phyloP scores from a whole-genome alignment of 1,140 invertebrate species.

The Achroia grisella region DNA sequence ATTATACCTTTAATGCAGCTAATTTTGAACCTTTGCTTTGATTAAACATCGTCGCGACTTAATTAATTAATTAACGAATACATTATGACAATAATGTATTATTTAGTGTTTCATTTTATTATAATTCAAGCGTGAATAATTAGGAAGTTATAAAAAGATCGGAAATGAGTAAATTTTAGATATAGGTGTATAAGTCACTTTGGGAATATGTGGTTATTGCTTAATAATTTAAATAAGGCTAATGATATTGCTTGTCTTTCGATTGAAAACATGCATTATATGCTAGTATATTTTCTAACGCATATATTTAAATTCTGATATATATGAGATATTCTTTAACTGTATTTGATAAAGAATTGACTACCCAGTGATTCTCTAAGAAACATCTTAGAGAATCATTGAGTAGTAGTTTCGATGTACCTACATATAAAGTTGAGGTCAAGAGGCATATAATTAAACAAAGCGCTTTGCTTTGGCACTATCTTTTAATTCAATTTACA shows the following conservation, averaged over 20 bases:
- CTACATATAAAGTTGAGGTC: conserved; percentile 28
- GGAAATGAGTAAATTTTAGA: conserved; percentile 37
- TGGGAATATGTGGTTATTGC: conserved; percentile 31
- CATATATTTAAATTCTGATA: conserved; percentile 24
- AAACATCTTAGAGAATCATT: too few species aligned
- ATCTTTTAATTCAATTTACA: conserved; percentile 70
- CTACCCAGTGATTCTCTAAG: too few species aligned
- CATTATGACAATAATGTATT: conserved; percentile 46
- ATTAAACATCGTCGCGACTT: conserved; percentile 51
- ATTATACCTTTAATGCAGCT: conserved; percentile 44
- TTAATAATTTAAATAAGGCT: conserved; percentile 53
- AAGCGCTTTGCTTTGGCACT: conserved; percentile 49
- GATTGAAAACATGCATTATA: conserved; percentile 7
- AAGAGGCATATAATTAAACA: conserved; percentile 38
- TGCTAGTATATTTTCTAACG: conserved; percentile 14
- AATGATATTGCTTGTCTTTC: conserved; percentile 38
- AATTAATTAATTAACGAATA: conserved; percentile 59
- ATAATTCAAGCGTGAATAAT: conserved; percentile 39
- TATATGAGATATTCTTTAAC: conserved; percentile 18
- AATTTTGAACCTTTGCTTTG: conserved; percentile 49
- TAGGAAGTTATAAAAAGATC: conserved; percentile 32
- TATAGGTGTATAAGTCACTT: conserved; percentile 28
- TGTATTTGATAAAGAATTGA: too few species aligned
- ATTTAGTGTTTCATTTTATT: conserved; percentile 40
- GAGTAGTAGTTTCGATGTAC: conserved; percentile 9